Evolutionary conservation across 2,113 vertebrate genomes (phyloP).

Genomic region (Hemibagrus wyckioides): DNA sequence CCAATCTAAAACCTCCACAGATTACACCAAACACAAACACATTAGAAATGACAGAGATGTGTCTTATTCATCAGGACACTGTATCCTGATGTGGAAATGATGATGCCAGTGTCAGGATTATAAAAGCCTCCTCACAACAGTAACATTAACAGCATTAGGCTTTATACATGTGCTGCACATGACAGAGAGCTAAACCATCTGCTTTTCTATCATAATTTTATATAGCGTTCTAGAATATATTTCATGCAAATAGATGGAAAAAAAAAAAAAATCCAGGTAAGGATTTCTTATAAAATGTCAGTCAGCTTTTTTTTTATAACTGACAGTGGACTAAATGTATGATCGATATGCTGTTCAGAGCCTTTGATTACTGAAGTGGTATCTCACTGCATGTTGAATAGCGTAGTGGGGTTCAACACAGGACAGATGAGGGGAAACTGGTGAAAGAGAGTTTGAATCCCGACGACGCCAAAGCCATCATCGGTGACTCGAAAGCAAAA

Average conservation of each 20-base stretch:
- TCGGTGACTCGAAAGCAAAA: neutral
- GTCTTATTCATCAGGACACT: constrained; percentile 1
- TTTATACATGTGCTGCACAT: neutral
- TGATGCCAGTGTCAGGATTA: neutral
- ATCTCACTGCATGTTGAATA: neutral
- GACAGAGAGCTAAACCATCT: neutral
- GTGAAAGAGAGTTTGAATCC: neutral
- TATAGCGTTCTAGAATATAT: neutral
- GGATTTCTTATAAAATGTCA: neutral
- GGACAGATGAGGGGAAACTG: neutral
- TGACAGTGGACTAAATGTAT: neutral
- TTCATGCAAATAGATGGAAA: too few species aligned
- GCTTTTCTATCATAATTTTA: neutral
- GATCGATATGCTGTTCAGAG: constrained; percentile 2
- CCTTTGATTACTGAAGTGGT: constrained; percentile 3
- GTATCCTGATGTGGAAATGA: neutral
- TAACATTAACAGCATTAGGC: neutral
- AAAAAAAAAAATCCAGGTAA: neutral
- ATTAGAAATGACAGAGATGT: constrained; percentile 9
- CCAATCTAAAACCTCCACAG: neutral
- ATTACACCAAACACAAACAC: neutral
- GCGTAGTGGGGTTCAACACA: neutral
- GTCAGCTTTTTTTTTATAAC: neutral
- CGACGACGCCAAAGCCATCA: neutral
- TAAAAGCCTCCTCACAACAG: neutral